phyloP scores from a whole-genome alignment of 2,797 vertebrate genomes.

The Staurois parvus region DNA sequence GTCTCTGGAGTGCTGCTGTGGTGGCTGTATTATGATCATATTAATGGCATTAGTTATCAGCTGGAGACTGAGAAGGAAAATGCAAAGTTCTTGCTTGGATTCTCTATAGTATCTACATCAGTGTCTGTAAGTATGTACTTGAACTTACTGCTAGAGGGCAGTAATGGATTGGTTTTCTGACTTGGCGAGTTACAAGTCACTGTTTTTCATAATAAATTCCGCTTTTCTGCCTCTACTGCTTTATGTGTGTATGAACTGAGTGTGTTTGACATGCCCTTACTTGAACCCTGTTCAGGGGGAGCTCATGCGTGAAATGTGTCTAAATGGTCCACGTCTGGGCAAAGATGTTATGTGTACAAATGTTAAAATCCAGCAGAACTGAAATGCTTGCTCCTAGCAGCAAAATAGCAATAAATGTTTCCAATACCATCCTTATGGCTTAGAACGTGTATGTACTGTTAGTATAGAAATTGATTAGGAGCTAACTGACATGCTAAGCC shows the following conservation, averaged over 20 bases:
- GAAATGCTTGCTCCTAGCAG: neutral
- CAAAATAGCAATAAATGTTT: neutral
- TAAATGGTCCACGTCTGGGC: neutral
- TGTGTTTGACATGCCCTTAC: neutral
- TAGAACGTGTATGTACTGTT: neutral
- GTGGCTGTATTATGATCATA: conserved; percentile 80
- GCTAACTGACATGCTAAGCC: too few species aligned
- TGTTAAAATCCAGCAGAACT: neutral
- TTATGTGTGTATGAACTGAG: too few species aligned
- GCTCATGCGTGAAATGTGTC: neutral
- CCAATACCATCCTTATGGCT: neutral
- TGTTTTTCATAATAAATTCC: neutral
- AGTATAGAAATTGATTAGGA: neutral
- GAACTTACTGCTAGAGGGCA: neutral
- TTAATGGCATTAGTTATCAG: conserved; percentile 71
- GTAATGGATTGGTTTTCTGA: neutral
- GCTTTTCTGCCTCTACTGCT: too few species aligned
- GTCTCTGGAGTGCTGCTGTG: conserved; percentile 77
- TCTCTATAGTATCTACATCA: conserved; percentile 72
- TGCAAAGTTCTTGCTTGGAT: conserved; percentile 74
- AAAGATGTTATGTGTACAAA: neutral
- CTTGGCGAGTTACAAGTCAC: neutral
- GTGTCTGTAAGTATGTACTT: conserved; percentile 72
- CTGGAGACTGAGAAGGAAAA: conserved; percentile 80
- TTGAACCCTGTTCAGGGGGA: too few species aligned